A percentile compares a stretch with the other conserved stretches of the same genome.
Conservation (phyloP, 2,888 invertebrate genomes). For the Melitaea athalia region DNA sequence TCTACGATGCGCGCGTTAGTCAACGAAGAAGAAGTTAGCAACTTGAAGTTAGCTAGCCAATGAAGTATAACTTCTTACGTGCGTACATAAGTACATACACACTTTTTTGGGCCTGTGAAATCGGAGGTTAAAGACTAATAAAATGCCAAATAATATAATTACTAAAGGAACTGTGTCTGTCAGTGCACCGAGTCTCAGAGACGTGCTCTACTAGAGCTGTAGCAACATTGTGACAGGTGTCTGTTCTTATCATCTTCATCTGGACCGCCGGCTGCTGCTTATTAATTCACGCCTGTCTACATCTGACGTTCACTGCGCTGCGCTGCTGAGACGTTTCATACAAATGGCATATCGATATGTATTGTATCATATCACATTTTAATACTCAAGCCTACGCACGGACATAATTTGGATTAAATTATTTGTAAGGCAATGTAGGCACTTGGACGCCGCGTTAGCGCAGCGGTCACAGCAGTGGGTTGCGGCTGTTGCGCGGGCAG, state of each 20-base stretch:
- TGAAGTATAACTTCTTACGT: too few relatives aligned
- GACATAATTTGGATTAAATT: neutral
- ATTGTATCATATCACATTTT: neutral
- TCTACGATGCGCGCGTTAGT: too few relatives aligned
- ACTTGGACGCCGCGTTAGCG: too few relatives aligned
- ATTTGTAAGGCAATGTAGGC: too few relatives aligned
- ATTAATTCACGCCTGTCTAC: conserved; percentile 6
- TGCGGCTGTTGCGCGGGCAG: too few relatives aligned
- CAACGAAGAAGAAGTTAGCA: too few relatives aligned
- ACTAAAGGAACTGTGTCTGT: neutral
- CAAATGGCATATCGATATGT: neutral
- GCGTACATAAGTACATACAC: too few relatives aligned
- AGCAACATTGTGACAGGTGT: conserved; percentile 30
- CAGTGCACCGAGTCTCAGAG: neutral
- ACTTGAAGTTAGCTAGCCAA: too few relatives aligned
- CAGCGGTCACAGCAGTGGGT: too few relatives aligned
- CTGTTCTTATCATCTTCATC: conserved; percentile 23
- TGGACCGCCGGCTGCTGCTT: neutral
- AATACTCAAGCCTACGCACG: neutral
- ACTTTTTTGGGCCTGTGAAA: too few relatives aligned
- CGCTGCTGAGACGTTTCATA: neutral
- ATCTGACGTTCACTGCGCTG: neutral
- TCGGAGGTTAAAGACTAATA: neutral
- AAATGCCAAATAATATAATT: too few relatives aligned
- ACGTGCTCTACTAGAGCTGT: conserved; percentile 11